These are phyloP conservation scores for Myotis myotis DNA, from an alignment of 2,797 vertebrate genomes.

Conservation along the genomic window DNA sequence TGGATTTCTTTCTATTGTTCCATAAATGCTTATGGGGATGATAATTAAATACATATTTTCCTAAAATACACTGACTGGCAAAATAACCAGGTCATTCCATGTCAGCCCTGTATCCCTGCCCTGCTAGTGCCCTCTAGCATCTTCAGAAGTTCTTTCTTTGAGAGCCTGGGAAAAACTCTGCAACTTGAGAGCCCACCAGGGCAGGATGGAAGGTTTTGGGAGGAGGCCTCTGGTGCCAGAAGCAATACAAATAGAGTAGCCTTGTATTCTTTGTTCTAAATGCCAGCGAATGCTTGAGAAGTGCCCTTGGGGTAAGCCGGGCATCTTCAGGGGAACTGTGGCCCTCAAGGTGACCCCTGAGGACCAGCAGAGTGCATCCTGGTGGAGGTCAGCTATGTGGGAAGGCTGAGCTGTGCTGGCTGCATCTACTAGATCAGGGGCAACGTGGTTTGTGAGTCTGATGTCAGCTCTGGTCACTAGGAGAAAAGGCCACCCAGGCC, in stretches of 20 bases:
- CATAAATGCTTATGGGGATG: background rate
- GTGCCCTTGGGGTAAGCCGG: background rate
- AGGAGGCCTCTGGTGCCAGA: background rate
- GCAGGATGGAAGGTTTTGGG: accelerated
- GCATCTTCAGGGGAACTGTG: no score
- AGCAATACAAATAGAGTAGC: background rate
- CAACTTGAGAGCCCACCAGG: background rate
- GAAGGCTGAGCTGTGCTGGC: no score
- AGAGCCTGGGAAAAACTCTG: no score
- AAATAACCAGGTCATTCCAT: background rate
- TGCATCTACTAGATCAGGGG: no score
- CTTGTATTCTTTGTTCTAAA: background rate
- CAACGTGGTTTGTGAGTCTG: background rate
- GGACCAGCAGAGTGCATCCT: background rate
- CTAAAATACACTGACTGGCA: background rate
- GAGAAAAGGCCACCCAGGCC: accelerated
- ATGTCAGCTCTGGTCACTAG: background rate
- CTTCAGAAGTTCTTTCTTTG: background rate
- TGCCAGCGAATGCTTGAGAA: background rate
- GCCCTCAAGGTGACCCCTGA: background rate
- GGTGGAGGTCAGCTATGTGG: background rate
- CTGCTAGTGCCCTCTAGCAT: background rate
- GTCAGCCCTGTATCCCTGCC: accelerated
- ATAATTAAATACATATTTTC: background rate
- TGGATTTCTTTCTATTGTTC: background rate